Conservation (phyloP, 2,888 invertebrate species). For the Sphinx pinastri region DNA sequence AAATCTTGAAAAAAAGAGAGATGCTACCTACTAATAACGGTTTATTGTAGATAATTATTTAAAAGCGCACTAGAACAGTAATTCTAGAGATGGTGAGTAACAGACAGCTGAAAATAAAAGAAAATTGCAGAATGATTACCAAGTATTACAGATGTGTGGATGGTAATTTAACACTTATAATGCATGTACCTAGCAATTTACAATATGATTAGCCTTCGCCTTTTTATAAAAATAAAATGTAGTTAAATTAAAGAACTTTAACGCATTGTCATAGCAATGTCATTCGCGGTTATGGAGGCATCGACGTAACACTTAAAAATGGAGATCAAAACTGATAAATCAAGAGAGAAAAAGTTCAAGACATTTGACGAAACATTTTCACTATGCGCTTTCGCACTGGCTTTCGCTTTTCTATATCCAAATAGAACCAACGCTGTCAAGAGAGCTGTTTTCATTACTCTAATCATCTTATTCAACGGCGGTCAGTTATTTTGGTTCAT, state of each 20-base stretch:
- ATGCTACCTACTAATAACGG: neutral
- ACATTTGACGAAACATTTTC: slow-evolving; percentile 60
- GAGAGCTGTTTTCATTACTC: slow-evolving; percentile 42
- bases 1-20: neutral
- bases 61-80: slow-evolving; percentile 11
- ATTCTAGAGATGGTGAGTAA: slow-evolving; percentile 17
- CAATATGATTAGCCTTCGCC: neutral
- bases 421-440: slow-evolving; percentile 50
- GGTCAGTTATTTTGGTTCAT: slow-evolving; percentile 60
- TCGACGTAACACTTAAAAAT: slow-evolving; percentile 7
- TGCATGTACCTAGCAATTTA: slow-evolving; percentile 8
- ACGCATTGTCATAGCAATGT: neutral
- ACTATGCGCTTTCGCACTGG: slow-evolving; percentile 60
- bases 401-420: slow-evolving; percentile 61
- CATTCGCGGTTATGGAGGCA: neutral
- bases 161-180: slow-evolving; percentile 25
- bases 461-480: slow-evolving; percentile 46
- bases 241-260: neutral
- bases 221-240: slow-evolving; percentile 1
- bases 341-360: slow-evolving; percentile 50
- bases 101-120: slow-evolving; percentile 21
- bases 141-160: neutral
- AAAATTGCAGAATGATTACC: slow-evolving; percentile 23
- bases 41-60: neutral
- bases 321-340: neutral